Evolutionary conservation across 2,797 vertebrate genomes (phyloP).

Genomic region (Amblyopsis hoosieri): DNA sequence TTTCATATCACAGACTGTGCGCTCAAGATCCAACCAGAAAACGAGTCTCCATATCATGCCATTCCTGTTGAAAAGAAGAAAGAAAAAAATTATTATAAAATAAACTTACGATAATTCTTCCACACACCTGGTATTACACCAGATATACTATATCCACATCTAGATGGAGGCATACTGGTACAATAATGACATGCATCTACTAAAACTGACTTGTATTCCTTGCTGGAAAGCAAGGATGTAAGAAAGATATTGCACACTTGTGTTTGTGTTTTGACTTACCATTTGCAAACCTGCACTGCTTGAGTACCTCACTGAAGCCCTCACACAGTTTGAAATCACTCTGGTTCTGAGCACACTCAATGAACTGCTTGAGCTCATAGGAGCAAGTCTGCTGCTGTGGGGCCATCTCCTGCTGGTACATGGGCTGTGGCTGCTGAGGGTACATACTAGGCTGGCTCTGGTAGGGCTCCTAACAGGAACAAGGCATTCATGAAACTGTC

Average conservation of each 20-base stretch:
- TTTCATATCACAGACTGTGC: conserved; percentile 11
- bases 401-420: conserved; percentile 69
- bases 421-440: conserved; percentile 78
- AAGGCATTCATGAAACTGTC: not conserved
- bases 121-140: no score
- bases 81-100: not conserved
- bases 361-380: conserved; percentile 91
- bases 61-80: conserved; percentile 58
- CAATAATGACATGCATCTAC: no score
- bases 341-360: conserved; percentile 94
- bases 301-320: conserved; percentile 93
- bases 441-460: conserved; percentile 63
- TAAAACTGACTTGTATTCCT: no score
- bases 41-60: conserved; percentile 53
- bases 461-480: conserved; percentile 80
- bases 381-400: conserved; percentile 82
- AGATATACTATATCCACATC: no score
- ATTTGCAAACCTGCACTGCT: conserved; percentile 89
- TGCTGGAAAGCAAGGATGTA: no score
- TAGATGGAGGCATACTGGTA: no score
- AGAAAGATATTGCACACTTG: no score
- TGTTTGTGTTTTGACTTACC: conserved; percentile 73
- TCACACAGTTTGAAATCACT: conserved; percentile 90
- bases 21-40: conserved; percentile 7
- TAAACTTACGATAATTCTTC: no score